A percentile compares a stretch with the other conserved stretches of the same genome.
Evolutionary conservation across 1,140 invertebrate genomes (phyloP).

Genomic region (Melanaphis sacchari): DNA sequence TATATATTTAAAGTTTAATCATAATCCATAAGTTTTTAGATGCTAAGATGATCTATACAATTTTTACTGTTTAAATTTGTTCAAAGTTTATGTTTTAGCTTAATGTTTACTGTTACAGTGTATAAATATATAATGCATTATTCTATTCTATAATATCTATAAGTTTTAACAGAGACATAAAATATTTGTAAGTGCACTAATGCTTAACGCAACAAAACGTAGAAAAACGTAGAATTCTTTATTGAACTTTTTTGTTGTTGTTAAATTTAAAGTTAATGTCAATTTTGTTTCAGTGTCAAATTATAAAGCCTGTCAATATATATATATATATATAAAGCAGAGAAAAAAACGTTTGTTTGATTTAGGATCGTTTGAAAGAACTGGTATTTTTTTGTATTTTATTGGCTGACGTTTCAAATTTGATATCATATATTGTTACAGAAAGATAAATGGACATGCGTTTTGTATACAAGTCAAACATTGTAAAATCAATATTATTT

Average conservation of each 20-base stretch:
- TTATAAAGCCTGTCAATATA: slow-evolving; percentile 30
- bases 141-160: background rate
- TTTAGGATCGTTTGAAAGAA: slow-evolving; percentile 23
- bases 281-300: slow-evolving; percentile 44
- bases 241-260: background rate
- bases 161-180: background rate
- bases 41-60: background rate
- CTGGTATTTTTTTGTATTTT: background rate
- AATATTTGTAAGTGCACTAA: background rate
- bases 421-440: slow-evolving; percentile 41
- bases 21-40: background rate
- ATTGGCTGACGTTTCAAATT: slow-evolving; percentile 45
- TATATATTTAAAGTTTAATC: background rate
- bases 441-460: background rate
- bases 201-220: background rate
- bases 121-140: background rate
- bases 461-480: slow-evolving; percentile 39
- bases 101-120: background rate
- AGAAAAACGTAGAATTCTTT: background rate
- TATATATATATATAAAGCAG: background rate
- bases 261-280: slow-evolving; percentile 15
- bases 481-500: slow-evolving; percentile 35
- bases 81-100: background rate
- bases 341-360: slow-evolving; percentile 39
- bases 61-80: background rate